A percentile compares a stretch with the other conserved stretches of the same genome.
phyloP scores from a whole-genome alignment of 2,797 vertebrate species.

The Decapterus maruadsi region DNA sequence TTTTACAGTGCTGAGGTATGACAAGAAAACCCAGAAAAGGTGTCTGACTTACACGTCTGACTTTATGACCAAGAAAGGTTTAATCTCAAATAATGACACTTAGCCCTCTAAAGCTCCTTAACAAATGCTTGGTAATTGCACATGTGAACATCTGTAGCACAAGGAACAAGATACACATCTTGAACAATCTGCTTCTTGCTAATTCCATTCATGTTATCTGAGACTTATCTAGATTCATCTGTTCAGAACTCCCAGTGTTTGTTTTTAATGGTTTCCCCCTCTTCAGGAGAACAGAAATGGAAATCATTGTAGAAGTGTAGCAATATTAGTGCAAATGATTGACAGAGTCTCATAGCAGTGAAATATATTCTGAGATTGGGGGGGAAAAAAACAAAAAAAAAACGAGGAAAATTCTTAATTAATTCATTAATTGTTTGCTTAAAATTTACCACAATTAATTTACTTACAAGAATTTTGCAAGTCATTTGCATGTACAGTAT shows the following conservation, averaged over 20 bases:
- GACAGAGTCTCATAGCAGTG: background rate
- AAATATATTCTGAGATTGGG: background rate
- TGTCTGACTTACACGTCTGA: no score
- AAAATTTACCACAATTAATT: constrained; percentile 9
- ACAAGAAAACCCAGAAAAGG: no score
- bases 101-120: constrained; percentile 6
- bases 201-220: background rate
- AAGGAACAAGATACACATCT: background rate
- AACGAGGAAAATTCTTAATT: background rate
- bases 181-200: background rate
- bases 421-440: background rate
- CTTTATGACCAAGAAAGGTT: background rate
- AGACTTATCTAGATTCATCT: no score
- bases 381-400: no score
- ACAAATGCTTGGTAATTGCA: constrained; percentile 8
- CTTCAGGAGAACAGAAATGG: no score
- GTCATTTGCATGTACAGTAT: no score
- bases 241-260: no score
- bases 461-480: background rate
- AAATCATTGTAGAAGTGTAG: no score
- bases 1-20: no score
- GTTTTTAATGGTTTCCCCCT: no score
- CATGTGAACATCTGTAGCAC: background rate
- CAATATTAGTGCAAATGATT: no score
- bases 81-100: background rate